phyloP scores from a whole-genome alignment of 1,140 invertebrate species.

The Drosophila guanche region DNA sequence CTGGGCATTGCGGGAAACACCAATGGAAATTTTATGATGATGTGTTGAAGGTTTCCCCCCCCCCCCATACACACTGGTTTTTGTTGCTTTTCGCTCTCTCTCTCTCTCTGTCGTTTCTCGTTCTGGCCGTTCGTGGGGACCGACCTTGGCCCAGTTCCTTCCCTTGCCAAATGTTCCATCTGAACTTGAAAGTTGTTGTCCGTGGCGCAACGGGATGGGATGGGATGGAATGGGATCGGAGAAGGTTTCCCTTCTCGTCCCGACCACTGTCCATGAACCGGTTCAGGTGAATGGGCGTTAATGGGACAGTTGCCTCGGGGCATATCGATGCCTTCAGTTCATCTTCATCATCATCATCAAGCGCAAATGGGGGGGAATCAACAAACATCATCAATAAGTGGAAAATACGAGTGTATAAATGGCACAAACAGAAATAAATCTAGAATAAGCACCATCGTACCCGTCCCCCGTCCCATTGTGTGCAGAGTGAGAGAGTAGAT shows the following conservation, averaged over 20 bases:
- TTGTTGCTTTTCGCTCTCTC: conserved; percentile 24
- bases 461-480: neutral
- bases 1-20: conserved; percentile 5
- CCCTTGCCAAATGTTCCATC: conserved; percentile 61
- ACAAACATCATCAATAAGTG: conserved; percentile 48
- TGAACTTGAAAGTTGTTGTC: conserved; percentile 80
- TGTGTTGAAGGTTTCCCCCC: conserved; percentile 32
- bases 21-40: conserved; percentile 50
- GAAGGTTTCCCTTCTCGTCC: too few relatives aligned
- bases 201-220: conserved; percentile 44
- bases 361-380: conserved; percentile 27
- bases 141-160: conserved; percentile 77
- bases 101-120: conserved; percentile 37
- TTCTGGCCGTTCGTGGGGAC: conserved; percentile 38
- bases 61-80: conserved; percentile 4
- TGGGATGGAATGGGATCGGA: conserved; percentile 10
- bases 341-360: conserved; percentile 28
- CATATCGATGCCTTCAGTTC: neutral
- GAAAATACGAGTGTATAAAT: conserved; percentile 36
- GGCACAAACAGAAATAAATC: conserved; percentile 68
- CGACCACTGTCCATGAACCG: conserved; percentile 65
- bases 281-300: conserved; percentile 58
- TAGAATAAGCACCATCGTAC: conserved; percentile 19
- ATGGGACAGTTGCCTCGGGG: conserved; percentile 45
- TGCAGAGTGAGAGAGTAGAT: conserved; percentile 18